A percentile compares a stretch with the other conserved stretches of the same genome.
Conservation (phyloP, 92 coral and sea anemone genomes). For the Phenganax subtilis region DNA sequence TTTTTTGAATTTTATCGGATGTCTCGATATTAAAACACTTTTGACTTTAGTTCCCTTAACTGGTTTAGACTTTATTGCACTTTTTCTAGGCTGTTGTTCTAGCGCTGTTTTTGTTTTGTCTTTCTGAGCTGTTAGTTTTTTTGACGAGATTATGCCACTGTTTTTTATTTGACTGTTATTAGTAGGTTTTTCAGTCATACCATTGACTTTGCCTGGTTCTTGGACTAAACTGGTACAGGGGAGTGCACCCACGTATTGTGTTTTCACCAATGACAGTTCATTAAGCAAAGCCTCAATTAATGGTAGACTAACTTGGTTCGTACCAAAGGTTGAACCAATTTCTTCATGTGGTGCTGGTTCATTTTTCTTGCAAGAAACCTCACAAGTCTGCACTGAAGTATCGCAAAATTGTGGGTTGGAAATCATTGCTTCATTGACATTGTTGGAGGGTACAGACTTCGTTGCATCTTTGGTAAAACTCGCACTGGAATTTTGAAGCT, state of each 20-base stretch:
- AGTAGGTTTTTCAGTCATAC: background rate
- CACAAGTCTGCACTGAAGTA: slow-evolving; percentile 24
- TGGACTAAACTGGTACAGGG: slow-evolving; percentile 1
- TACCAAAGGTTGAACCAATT: background rate
- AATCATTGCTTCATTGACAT: background rate
- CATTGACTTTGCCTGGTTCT: background rate
- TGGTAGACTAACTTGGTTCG: slow-evolving; percentile 46
- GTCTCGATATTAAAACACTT: slow-evolving; percentile 41
- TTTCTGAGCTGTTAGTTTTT: background rate
- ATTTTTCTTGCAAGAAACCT: background rate
- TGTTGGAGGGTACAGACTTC: background rate
- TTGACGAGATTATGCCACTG: slow-evolving; percentile 1
- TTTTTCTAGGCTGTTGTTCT: background rate
- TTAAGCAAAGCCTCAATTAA: slow-evolving; percentile 72
- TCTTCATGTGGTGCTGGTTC: background rate
- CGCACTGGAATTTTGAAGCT: too few relatives aligned
- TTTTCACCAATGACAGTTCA: slow-evolving; percentile 57
- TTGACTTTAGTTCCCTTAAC: slow-evolving; percentile 1
- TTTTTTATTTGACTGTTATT: slow-evolving; percentile 11
- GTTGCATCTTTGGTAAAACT: too few relatives aligned
- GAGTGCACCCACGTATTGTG: background rate
- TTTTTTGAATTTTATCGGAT: slow-evolving; percentile 65
- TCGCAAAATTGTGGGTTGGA: slow-evolving; percentile 9
- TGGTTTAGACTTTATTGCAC: background rate
- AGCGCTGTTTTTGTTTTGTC: slow-evolving; percentile 2